A percentile compares a stretch with the other conserved stretches of the same genome.
Conservation (phyloP, 2,888 invertebrate genomes). For the Parochlus steinenii region DNA sequence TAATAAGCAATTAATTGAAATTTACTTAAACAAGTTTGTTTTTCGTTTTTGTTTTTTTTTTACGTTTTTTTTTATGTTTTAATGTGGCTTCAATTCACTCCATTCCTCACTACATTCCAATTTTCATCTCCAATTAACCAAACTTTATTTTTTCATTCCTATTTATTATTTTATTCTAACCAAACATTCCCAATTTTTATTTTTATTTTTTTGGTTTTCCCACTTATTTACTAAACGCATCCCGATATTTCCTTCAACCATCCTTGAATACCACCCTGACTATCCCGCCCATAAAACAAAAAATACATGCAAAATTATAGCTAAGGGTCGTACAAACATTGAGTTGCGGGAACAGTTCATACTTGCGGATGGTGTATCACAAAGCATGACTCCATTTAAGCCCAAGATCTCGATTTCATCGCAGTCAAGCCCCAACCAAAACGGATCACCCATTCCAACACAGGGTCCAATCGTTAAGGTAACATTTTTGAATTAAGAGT, state of each 20-base stretch:
- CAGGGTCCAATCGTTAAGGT: slow-evolving; percentile 96
- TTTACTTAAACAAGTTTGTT: slow-evolving; percentile 18
- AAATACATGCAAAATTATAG: slow-evolving; percentile 39
- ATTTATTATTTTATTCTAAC: too few relatives aligned
- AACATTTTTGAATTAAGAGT: too few relatives aligned
- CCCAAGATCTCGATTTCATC: slow-evolving; percentile 80
- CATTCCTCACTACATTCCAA: neutral
- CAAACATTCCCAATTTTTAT: slow-evolving; percentile 15
- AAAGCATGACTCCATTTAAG: slow-evolving; percentile 97
- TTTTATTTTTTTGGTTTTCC: too few relatives aligned
- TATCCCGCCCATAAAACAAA: slow-evolving; percentile 26
- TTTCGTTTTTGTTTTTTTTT: slow-evolving; percentile 24
- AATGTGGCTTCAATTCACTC: slow-evolving; percentile 1
- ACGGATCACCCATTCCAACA: slow-evolving; percentile 41
- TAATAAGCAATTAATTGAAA: too few relatives aligned
- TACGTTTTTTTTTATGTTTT: slow-evolving; percentile 16
- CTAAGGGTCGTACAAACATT: slow-evolving; percentile 99
- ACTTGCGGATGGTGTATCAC: slow-evolving; percentile 94
- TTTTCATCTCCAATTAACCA: neutral
- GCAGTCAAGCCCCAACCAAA: slow-evolving; percentile 42
- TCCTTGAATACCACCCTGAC: slow-evolving; percentile 24
- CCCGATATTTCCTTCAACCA: slow-evolving; percentile 24
- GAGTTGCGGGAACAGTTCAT: slow-evolving; percentile 98
- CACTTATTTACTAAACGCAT: slow-evolving; percentile 17
- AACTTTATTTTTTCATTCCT: slow-evolving; percentile 29